Conservation (phyloP, 1,140 invertebrate species). For the Scylla paramamosain region DNA sequence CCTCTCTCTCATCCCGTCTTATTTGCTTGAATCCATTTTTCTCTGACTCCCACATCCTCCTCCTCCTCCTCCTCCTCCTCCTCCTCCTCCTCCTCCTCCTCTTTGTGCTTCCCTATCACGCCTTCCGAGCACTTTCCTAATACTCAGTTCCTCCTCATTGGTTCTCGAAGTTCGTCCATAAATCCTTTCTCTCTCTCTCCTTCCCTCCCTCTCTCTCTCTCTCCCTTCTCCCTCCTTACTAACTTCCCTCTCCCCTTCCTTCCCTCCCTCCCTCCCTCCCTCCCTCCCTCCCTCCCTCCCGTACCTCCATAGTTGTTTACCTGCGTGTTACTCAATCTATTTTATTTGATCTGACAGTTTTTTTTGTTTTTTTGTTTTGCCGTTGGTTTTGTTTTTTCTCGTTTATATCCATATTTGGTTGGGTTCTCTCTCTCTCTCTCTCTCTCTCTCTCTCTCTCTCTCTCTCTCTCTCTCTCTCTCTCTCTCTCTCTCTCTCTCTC, state of each 20-base stretch:
- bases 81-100: not conserved
- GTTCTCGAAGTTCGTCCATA: not conserved
- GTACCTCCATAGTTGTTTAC: not conserved
- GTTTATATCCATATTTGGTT: no score
- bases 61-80: not conserved
- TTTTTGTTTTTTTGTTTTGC: no score
- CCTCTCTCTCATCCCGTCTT: not conserved
- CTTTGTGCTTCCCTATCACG: not conserved
- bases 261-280: no score
- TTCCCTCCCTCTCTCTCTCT: no score
- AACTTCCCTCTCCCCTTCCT: no score
- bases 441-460: not conserved
- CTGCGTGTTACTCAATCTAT: not conserved
- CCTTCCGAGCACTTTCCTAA: not conserved
- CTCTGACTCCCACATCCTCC: not conserved
- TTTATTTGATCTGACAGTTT: not conserved
- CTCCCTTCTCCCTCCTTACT: no score
- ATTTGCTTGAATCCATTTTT: not conserved
- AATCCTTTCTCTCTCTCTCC: not conserved
- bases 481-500: not conserved
- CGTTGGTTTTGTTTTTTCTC: no score
- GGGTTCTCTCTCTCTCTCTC: not conserved
- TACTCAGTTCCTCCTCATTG: constrained; percentile 13
- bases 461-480: not conserved
- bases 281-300: not conserved